Base-by-base conservation (phyloP, 2,113 vertebrate species). In the Prochilodus magdalenae region DNA sequence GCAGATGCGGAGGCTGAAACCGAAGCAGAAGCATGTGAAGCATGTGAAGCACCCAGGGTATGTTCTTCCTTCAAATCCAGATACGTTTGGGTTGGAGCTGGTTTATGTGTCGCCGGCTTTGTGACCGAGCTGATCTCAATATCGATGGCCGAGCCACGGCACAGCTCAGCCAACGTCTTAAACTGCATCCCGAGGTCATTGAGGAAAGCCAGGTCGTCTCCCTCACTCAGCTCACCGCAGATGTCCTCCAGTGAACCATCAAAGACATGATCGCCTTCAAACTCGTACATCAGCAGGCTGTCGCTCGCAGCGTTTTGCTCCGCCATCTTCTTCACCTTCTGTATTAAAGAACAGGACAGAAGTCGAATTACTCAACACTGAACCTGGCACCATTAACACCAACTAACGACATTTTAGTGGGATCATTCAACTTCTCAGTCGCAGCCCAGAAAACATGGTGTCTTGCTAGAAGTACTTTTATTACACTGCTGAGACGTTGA, bases 121-220 rank as follows among this genome's bases (percentile, higher is more conserved):
- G 29, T 14, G 20, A 33, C n/a, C 0, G 29, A 13, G 11, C 73
- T 77, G 6, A 73, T 67, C 27, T 89, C 75, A 0, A 75, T n/a
- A 18, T 82, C 79, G 0, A 96, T 88, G 79, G 91, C 79, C 18
- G 93, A 93, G 27, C 96, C 94, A 63, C 90, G 87, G 88, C 96
- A 97, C 86, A 99, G 94, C 87, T 96, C 94, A 44, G 97, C 98
- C 20, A 99, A 86, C 4, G 96, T 97, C 90, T 93, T 97, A 87
- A 99, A 99, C 91, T 97, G 97, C 24, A 94, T 94, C 66, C 95
- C 96, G 18, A 99, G 88, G 18, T 97, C 95, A 85, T 98, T 90
- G 73, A 99, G 94, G 85, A 94, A 97, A 0, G 90, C 90, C 60
- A 98, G 95, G 24, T 98, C 95, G 26, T 94, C 80, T 1, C 96